These are phyloP conservation scores for Luperina testacea DNA, from an alignment of 2,888 invertebrate species.

Conservation along the genomic window DNA sequence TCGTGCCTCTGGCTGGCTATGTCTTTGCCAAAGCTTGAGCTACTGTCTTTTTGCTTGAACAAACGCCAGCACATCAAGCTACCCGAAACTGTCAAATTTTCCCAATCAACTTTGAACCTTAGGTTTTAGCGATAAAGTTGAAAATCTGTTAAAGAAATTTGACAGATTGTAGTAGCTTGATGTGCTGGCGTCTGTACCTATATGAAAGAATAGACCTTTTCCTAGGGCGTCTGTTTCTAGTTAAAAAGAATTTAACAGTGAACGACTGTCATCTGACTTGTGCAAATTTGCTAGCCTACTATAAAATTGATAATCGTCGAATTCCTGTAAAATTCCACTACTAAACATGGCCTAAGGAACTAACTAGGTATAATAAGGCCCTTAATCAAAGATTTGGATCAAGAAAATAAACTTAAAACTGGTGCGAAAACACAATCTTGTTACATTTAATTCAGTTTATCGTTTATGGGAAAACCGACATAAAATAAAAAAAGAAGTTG, in stretches of 20 bases:
- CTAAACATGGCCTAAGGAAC: neutral
- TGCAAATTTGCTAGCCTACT: neutral
- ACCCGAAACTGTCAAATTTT: too few species aligned
- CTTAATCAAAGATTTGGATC: constrained; percentile 6
- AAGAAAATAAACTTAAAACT: constrained; percentile 11
- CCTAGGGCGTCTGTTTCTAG: too few species aligned
- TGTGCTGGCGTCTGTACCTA: too few species aligned
- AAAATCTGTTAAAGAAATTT: too few species aligned
- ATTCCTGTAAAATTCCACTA: neutral
- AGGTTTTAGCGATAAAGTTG: too few species aligned
- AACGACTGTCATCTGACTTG: neutral
- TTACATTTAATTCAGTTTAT: constrained; percentile 10
- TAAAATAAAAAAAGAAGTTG: constrained; percentile 25
- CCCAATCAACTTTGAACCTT: too few species aligned
- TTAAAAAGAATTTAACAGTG: neutral
- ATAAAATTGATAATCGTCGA: neutral
- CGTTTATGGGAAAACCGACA: constrained; percentile 27
- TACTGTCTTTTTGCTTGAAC: too few species aligned
- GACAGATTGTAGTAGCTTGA: too few species aligned
- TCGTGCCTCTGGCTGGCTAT: too few species aligned
- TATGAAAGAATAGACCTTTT: neutral
- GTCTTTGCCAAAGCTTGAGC: too few species aligned
- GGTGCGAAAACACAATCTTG: constrained; percentile 9
- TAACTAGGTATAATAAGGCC: neutral
- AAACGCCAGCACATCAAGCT: too few species aligned